Evolutionary conservation across 2,113 vertebrate species (phyloP).

Genomic region (Rhagologus leucostigma): DNA sequence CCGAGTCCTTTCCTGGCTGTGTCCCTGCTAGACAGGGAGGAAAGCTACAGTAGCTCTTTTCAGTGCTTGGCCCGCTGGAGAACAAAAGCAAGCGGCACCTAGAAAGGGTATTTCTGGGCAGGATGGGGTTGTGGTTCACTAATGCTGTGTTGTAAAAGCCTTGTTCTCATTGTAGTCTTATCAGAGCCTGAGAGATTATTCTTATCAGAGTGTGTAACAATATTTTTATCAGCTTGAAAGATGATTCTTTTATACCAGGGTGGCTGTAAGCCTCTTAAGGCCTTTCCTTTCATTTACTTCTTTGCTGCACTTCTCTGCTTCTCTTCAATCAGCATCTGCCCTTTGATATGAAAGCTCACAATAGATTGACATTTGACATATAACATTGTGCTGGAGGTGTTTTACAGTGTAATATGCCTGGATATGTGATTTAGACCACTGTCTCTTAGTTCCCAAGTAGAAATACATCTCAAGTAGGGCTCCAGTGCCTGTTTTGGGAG

Average conservation of each 20-base stretch:
- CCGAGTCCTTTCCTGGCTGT: neutral
- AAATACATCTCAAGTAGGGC: neutral
- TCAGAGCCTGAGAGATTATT: conserved; percentile 25
- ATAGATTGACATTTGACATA: neutral
- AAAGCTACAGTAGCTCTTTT: conserved; percentile 13
- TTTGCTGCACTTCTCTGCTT: neutral
- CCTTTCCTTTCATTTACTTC: neutral
- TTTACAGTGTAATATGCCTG: neutral
- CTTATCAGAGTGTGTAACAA: conserved; percentile 43
- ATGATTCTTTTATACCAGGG: conserved; percentile 32
- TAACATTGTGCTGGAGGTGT: neutral
- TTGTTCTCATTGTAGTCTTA: conserved; percentile 48
- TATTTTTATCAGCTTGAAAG: conserved; percentile 53
- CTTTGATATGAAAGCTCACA: neutral
- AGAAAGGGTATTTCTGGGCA: conserved; percentile 51
- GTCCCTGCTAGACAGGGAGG: neutral
- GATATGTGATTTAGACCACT: neutral
- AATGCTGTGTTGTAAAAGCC: neutral
- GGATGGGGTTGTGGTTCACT: conserved; percentile 15
- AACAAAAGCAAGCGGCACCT: neutral
- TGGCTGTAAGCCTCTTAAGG: neutral
- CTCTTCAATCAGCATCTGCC: neutral
- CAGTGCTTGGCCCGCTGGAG: neutral
- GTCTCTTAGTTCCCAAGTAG: neutral
- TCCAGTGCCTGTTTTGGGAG: neutral